phyloP scores from a whole-genome alignment of 2,888 invertebrate species.

The Gymnoscelis rufifasciata region DNA sequence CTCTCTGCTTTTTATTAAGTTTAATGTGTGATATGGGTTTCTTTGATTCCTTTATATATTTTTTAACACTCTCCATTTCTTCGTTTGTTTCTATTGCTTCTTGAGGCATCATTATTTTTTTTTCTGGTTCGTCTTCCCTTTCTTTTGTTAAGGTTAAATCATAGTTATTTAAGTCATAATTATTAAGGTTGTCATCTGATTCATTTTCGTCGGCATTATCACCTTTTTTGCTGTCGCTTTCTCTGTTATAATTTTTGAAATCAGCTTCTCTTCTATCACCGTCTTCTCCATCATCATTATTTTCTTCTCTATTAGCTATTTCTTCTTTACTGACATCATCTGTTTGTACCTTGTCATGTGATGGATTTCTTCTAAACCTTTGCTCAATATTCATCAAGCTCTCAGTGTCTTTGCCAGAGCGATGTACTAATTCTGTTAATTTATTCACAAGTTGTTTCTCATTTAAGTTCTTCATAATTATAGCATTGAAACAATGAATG shows the following conservation, averaged over 20 bases:
- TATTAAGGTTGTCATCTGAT: too few relatives aligned
- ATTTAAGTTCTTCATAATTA: constrained; percentile 5
- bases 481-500: constrained; percentile 6
- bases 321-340: too few relatives aligned
- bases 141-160: too few relatives aligned
- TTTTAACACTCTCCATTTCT: too few relatives aligned
- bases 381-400: too few relatives aligned
- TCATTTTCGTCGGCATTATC: not conserved
- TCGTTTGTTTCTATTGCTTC: too few relatives aligned
- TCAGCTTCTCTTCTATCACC: not conserved
- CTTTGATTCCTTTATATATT: too few relatives aligned
- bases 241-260: not conserved
- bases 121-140: too few relatives aligned
- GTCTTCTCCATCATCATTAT: not conserved
- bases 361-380: not conserved
- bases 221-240: not conserved
- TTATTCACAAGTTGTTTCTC: constrained; percentile 4
- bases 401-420: not conserved
- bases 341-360: too few relatives aligned
- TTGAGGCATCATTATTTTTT: too few relatives aligned
- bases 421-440: not conserved
- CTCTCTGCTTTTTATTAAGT: not conserved
- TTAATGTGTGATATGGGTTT: not conserved
- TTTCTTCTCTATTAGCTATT: not conserved
- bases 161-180: too few relatives aligned